Base-by-base conservation (phyloP, 2,888 invertebrate genomes). In the Amblyjoppa fuscipennis region DNA sequence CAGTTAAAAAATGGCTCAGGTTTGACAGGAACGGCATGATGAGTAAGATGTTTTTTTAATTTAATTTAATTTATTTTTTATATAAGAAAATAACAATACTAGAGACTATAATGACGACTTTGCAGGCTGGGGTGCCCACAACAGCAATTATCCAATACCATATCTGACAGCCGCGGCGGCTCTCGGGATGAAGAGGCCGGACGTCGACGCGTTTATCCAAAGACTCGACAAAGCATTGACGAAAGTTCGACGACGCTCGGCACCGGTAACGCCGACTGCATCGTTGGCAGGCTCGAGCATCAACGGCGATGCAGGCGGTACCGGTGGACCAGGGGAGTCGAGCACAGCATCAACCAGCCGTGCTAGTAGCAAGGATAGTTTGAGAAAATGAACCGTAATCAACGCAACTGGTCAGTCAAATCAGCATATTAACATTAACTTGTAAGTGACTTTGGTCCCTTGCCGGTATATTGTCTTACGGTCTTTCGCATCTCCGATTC, bases 131-230 rank as follows among this genome's bases (percentile, higher is more conserved):
- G 97, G 97, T 70, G 95, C 96, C 11, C 97, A 97, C 93, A 95
- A 95, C 87, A 94, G 95, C 89, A 94, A 94, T 87, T 96, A 96
- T 89, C 95, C 95, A 13, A 94, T 94, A 84, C 95, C 96, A 2
- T 97, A 97, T 92, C 94, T 97, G 87, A 97, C 97, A 3, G 97
- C 96, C 73, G 97, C 97, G 20, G 97, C 97, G 3, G 95, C 96
- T 6, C 93, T 98, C 53, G 97, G 97, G 3, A 95, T 97, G 93
- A 95, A 95, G 68, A 95, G 95, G 87, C 90, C 93, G 3, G 97
- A 97, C 90, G 95, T 97, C n/a, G 96, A 97, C 91, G 92, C 94
- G 31, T 97, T 97, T 92, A 94, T 97, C 70, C 95, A 95, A 87
- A 95, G 96, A 90, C 94, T 97, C 70, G 95, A 96, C 81, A 96